These are phyloP conservation scores for Microtus richardsoni DNA, from an alignment of 2,113 vertebrate species.

Conservation along the genomic window DNA sequence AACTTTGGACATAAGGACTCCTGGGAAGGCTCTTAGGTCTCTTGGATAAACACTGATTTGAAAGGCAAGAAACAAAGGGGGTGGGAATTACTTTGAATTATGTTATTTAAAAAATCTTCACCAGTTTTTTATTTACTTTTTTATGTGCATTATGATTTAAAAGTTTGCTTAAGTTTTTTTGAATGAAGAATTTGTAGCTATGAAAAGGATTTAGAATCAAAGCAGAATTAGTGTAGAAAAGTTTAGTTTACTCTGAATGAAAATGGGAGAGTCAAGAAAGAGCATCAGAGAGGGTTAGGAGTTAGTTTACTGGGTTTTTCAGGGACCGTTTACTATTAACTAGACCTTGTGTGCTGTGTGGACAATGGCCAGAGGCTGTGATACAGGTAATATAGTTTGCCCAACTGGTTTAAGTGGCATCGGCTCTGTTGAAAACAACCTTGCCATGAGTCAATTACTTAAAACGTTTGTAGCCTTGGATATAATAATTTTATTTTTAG, in stretches of 20 bases:
- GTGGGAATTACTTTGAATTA: neutral
- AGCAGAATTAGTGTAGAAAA: neutral
- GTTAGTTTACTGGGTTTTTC: neutral
- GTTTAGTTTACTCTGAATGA: constrained; percentile 1
- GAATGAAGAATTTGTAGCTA: neutral
- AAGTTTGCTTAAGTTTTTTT: neutral
- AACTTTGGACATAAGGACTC: neutral
- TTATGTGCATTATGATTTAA: neutral
- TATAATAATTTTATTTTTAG: neutral
- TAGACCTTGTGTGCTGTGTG: neutral
- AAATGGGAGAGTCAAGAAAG: neutral
- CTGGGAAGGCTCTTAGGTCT: neutral
- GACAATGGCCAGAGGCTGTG: neutral
- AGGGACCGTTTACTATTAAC: neutral
- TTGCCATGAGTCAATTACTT: neutral
- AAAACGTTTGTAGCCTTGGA: neutral
- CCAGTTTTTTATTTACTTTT: neutral
- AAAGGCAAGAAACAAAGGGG: neutral
- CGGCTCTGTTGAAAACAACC: neutral
- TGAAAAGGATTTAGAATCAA: constrained; percentile 9
- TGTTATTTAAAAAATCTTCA: neutral
- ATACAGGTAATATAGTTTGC: neutral
- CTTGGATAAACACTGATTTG: constrained; percentile 1
- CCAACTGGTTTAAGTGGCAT: neutral
- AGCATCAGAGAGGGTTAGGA: too few species aligned